Base-by-base conservation (phyloP, 2,113 vertebrate species). In the Cepphus grylle region DNA sequence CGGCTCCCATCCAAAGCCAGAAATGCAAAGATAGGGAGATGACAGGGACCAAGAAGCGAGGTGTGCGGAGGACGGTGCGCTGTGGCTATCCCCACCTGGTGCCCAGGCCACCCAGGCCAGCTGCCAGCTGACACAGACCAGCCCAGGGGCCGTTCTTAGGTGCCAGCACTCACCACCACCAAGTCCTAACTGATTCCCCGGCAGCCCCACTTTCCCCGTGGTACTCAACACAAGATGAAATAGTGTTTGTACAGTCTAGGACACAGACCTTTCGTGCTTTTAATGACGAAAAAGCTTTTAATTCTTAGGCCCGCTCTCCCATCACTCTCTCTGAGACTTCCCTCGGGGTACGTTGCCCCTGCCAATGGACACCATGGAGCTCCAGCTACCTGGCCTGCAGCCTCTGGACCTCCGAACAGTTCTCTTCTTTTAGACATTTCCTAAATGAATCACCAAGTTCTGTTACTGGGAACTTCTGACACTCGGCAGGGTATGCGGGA, bases 1-100 rank as follows among this genome's bases (percentile, higher is more conserved):
- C 47, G 23, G 56, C 90, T 89, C 66, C 59, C 26, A 22, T 56
- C 78, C 85, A 18, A 16, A 85, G 90, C 78, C 29, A 5, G 9
- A 6, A 30, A 20, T 1, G 53, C 58, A 3, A 4, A 49, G 81
- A 38, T 3, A n/a, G 20, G 79, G 79, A 82, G 82, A 27, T 20
- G 91, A 8, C 32, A 6, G 72, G 40, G 63, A 25, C 38, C 34
- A 4, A 27, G 59, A 12, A 9, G 56, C 3, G 9, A 29, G 22
- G 42, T 8, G 0, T 12, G 56, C 0, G 43, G 47, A 11, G 74
- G 8, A 13, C 1, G 20, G 36, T 1, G 0, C 9, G 0, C 22
- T 22, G 47, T 0, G 61, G 77, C 23, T 5, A 0, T 8, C 30
- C 59, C 63, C 63, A 7, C 9, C 58, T 3, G 34, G 82, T 49